phyloP scores from a whole-genome alignment of 2,797 vertebrate genomes.

The Somateria mollissima region DNA sequence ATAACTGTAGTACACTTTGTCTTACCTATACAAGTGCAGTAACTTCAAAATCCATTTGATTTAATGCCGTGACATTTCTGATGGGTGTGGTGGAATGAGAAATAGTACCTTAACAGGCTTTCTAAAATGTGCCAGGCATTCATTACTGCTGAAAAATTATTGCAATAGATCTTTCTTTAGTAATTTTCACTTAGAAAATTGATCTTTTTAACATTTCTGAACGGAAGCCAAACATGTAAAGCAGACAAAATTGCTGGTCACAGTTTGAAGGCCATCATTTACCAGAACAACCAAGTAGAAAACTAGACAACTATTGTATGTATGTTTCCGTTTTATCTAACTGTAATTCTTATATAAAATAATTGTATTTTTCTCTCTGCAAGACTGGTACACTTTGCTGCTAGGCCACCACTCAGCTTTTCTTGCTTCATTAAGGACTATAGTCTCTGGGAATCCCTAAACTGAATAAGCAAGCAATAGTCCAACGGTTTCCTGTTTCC shows the following conservation, averaged over 20 bases:
- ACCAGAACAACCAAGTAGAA: background rate
- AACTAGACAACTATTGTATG: background rate
- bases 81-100: slow-evolving; percentile 18
- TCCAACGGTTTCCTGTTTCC: background rate
- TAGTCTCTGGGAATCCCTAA: background rate
- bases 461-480: background rate
- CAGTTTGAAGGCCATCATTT: background rate
- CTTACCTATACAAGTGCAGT: background rate
- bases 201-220: background rate
- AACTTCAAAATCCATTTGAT: slow-evolving; percentile 5
- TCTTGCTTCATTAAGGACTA: background rate
- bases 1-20: background rate
- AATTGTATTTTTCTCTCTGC: background rate
- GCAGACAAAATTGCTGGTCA: background rate
- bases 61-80: background rate
- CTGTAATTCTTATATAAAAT: background rate
- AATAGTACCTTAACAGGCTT: background rate
- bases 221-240: background rate
- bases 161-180: slow-evolving; percentile 28
- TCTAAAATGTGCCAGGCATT: background rate
- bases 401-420: background rate
- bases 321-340: background rate
- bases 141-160: background rate
- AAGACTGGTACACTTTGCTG: background rate
- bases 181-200: slow-evolving; percentile 34